Conservation (phyloP, 2,113 vertebrate genomes). For the Notechis scutatus region DNA sequence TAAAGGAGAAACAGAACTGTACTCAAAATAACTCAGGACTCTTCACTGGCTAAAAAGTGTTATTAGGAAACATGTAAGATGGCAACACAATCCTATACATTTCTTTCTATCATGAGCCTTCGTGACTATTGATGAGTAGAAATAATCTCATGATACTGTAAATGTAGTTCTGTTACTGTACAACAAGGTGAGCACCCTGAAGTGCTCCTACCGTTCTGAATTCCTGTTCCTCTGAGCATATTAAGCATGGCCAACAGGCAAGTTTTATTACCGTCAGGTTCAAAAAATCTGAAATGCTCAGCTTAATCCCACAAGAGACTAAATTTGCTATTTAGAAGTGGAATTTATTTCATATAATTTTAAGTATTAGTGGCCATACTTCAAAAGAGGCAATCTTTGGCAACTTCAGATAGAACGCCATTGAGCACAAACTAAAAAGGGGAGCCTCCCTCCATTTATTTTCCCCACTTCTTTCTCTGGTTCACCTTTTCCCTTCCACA, state of each 20-base stretch:
- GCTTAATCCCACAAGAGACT: conserved; percentile 28
- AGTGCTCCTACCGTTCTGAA: background rate
- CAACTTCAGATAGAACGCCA: background rate
- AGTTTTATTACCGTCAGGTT: background rate
- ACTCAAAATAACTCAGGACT: background rate
- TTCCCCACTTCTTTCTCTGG: background rate
- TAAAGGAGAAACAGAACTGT: background rate
- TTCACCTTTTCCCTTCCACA: background rate
- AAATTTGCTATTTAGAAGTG: background rate
- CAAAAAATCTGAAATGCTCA: background rate
- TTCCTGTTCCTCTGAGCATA: background rate
- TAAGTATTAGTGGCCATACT: background rate
- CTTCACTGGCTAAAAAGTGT: background rate
- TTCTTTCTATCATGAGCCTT: background rate
- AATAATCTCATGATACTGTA: background rate
- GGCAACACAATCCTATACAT: background rate
- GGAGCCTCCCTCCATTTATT: background rate
- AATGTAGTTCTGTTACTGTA: background rate
- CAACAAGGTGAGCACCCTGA: background rate
- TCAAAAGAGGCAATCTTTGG: background rate
- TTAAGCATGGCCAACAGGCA: background rate
- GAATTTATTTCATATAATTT: background rate
- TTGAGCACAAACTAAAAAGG: background rate
- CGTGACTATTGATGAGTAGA: background rate
- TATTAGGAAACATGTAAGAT: background rate